A percentile compares a stretch with the other conserved stretches of the same genome.
Conservation (phyloP, 30 jellyfish, hydroid and myxozoan species). For the Aurelia coerulea region DNA sequence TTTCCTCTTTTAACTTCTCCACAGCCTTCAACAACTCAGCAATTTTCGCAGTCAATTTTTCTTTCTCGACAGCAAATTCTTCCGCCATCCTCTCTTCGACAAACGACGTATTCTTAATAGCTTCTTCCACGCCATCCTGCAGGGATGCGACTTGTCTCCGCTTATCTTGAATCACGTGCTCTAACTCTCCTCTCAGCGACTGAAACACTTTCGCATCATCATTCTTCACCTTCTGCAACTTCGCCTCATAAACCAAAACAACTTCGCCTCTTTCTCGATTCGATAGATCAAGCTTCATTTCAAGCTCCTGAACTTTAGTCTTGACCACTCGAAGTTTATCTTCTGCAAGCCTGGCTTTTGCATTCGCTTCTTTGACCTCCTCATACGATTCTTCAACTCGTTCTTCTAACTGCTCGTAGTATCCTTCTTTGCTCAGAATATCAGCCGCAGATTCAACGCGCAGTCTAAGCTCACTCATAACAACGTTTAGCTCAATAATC, state of each 20-base stretch:
- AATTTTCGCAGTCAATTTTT: background rate
- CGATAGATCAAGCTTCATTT: slow-evolving; percentile 48
- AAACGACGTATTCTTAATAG: background rate
- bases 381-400: slow-evolving; percentile 62
- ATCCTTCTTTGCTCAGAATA: slow-evolving; percentile 71
- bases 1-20: slow-evolving; percentile 47
- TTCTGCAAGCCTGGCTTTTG: slow-evolving; percentile 18
- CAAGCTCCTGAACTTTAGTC: slow-evolving; percentile 32
- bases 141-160: slow-evolving; percentile 15
- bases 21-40: slow-evolving; percentile 15
- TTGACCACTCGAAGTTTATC: slow-evolving; percentile 16
- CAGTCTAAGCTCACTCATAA: slow-evolving; percentile 59
- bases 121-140: slow-evolving; percentile 31
- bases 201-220: slow-evolving; percentile 66
- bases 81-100: slow-evolving; percentile 5
- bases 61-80: slow-evolving; percentile 25
- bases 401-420: slow-evolving; percentile 76
- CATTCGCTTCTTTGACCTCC: slow-evolving; percentile 40
- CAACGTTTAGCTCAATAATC: slow-evolving; percentile 53
- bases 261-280: slow-evolving; percentile 64
- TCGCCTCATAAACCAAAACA: slow-evolving; percentile 74
- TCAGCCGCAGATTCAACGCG: slow-evolving; percentile 88
- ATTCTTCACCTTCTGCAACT: slow-evolving; percentile 51
- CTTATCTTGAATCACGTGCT: slow-evolving; percentile 47
- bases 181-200: slow-evolving; percentile 64